A percentile compares a stretch with the other conserved stretches of the same genome.
Evolutionary conservation across 2,797 vertebrate genomes (phyloP).

Genomic region (Leptoclinus maculatus): DNA sequence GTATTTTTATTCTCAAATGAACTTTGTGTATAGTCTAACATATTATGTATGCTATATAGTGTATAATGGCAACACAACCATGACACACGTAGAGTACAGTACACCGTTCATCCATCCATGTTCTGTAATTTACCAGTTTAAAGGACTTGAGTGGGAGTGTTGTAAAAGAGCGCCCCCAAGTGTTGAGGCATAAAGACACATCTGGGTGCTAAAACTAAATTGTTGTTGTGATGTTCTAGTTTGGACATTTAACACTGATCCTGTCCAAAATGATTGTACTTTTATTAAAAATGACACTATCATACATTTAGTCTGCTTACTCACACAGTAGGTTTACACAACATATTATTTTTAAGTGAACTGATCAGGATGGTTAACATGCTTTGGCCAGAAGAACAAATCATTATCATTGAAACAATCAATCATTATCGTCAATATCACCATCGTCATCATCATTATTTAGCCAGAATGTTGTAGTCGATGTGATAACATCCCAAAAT

Average conservation of each 20-base stretch:
- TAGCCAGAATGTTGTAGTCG: not conserved
- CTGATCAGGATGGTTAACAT: not conserved
- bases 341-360: not conserved
- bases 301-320: not conserved
- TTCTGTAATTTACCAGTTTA: not conserved
- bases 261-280: not conserved
- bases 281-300: not conserved
- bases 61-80: not conserved
- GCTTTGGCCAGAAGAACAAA: not conserved
- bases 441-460: not conserved
- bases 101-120: not conserved
- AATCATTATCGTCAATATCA: not conserved
- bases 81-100: not conserved
- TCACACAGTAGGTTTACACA: not conserved
- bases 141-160: not conserved
- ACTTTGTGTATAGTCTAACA: not conserved
- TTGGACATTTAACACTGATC: not conserved
- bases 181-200: conserved; percentile 45
- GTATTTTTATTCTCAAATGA: not conserved
- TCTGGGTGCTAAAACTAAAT: not conserved
- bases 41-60: not conserved
- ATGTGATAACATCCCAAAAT: conserved; percentile 1
- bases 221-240: not conserved
- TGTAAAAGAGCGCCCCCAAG: conserved; percentile 64
- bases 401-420: not conserved